These are phyloP conservation scores for Erinaceus europaeus DNA, from an alignment of 2,113 vertebrate genomes.

Conservation along the genomic window DNA sequence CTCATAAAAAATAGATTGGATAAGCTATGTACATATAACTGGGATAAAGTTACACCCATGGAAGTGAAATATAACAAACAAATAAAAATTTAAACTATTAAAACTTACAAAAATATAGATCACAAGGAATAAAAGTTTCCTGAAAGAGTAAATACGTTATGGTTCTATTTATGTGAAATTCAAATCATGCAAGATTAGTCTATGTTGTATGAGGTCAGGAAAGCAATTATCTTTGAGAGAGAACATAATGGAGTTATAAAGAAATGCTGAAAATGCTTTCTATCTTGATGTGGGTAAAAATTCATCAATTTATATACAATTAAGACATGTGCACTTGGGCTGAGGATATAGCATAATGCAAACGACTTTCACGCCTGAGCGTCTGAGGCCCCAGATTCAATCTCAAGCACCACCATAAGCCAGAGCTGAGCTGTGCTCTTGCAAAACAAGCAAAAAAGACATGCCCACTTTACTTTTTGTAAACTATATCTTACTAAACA, in stretches of 20 bases:
- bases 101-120: not conserved
- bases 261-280: not conserved
- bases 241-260: not conserved
- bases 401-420: too few species aligned
- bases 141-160: not conserved
- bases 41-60: too few species aligned
- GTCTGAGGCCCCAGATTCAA: too few species aligned
- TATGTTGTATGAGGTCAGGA: not conserved
- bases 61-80: not conserved
- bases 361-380: too few species aligned
- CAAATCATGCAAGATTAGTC: not conserved
- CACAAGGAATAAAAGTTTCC: not conserved
- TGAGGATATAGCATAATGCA: too few species aligned
- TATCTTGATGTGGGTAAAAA: not conserved
- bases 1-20: not conserved
- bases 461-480: not conserved
- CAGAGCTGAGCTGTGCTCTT: too few species aligned
- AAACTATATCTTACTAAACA: slow-evolving; percentile 1
- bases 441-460: too few species aligned
- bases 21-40: not conserved
- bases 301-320: not conserved
- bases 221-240: not conserved
- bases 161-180: not conserved
- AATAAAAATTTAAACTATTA: not conserved
- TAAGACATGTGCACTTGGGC: not conserved